Conservation (phyloP, 2,113 vertebrate genomes). For the Rattus rattus region DNA sequence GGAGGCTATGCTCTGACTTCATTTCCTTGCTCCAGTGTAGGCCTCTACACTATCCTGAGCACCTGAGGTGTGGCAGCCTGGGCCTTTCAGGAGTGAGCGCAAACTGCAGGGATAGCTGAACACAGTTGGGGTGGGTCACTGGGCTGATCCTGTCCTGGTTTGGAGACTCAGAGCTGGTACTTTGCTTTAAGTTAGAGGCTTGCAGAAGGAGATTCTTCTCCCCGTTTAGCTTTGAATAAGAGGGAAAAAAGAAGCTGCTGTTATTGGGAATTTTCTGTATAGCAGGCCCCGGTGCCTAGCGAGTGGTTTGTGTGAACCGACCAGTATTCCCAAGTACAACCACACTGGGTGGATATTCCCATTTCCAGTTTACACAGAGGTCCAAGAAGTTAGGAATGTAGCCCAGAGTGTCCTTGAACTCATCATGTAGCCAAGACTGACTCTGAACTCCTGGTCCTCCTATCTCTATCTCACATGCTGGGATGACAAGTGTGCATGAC, state of each 20-base stretch:
- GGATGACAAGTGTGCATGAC: too few relatives aligned
- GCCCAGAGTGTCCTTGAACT: not conserved
- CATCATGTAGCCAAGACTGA: not conserved
- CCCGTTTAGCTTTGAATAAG: not conserved
- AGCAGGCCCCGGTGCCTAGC: not conserved
- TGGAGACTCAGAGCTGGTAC: not conserved
- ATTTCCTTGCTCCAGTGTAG: conserved; percentile 23
- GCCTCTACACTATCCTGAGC: not conserved
- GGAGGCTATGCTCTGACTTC: conserved; percentile 22
- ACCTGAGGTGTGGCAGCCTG: not conserved
- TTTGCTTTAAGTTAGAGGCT: not conserved
- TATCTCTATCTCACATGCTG: not conserved
- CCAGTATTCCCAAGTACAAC: not conserved
- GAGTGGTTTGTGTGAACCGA: not conserved
- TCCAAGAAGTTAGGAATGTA: not conserved
- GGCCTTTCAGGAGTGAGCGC: rapidly evolving
- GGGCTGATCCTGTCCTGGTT: not conserved
- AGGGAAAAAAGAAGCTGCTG: not conserved
- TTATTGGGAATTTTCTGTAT: not conserved
- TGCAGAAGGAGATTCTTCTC: not conserved
- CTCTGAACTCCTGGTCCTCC: not conserved
- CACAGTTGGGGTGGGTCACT: rapidly evolving
- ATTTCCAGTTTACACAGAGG: not conserved
- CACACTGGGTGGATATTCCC: rapidly evolving
- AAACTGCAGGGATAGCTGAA: rapidly evolving